phyloP scores from a whole-genome alignment of 92 coral and sea anemone genomes.

The Metridium senile region DNA sequence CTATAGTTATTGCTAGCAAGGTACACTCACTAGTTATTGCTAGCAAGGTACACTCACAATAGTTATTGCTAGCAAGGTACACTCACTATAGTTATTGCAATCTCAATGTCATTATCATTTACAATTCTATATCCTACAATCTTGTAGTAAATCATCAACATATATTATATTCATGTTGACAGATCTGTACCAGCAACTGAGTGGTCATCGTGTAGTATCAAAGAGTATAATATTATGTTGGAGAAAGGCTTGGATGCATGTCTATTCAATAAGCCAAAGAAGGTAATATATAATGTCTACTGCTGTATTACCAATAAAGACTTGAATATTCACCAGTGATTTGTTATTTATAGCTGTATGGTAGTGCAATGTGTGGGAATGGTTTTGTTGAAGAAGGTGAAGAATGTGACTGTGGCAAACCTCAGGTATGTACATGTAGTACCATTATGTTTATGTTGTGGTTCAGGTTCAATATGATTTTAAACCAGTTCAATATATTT shows the following conservation, averaged over 20 bases:
- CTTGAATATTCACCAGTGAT: too few relatives aligned
- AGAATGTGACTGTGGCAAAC: constrained; percentile 95
- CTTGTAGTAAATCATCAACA: too few relatives aligned
- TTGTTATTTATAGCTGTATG: constrained; percentile 51
- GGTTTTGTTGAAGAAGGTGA: constrained; percentile 93
- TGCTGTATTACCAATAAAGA: background rate
- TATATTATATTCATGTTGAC: too few relatives aligned
- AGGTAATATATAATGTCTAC: constrained; percentile 36
- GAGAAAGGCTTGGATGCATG: constrained; percentile 71
- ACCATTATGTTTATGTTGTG: too few relatives aligned
- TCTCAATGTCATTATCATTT: background rate
- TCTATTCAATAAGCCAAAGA: constrained; percentile 62
- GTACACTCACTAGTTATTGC: constrained; percentile 42
- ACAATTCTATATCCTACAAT: too few relatives aligned
- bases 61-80: too few relatives aligned
- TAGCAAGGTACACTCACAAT: too few relatives aligned
- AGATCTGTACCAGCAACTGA: constrained; percentile 64
- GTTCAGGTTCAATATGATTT: too few relatives aligned
- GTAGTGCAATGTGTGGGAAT: constrained; percentile 86
- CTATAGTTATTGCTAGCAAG: too few relatives aligned
- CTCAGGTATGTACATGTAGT: constrained; percentile 56
- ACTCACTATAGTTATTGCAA: too few relatives aligned
- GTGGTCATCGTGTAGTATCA: constrained; percentile 73
- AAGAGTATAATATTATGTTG: constrained; percentile 33
- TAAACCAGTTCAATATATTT: too few relatives aligned